These are phyloP conservation scores for Calvadosia cruxmelitensis DNA, from an alignment of 30 jellyfish, hydroid and myxozoan genomes.

Conservation along the genomic window DNA sequence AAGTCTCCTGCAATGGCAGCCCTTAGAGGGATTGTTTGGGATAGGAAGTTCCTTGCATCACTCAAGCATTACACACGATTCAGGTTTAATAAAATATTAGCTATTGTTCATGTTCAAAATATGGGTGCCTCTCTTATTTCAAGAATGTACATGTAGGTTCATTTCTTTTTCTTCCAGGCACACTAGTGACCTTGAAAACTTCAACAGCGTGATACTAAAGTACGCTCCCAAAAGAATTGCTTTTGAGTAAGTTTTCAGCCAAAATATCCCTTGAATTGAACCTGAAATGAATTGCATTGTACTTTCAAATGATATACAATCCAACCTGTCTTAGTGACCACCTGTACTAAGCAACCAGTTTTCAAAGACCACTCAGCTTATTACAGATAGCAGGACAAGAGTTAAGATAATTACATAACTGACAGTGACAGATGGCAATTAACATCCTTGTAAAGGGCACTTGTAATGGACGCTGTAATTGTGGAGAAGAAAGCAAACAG, in stretches of 20 bases:
- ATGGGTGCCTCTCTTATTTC: background rate
- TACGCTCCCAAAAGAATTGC: constrained; percentile 23
- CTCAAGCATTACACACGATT: constrained; percentile 14
- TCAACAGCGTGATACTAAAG: constrained; percentile 20
- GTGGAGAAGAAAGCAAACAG: too few relatives aligned
- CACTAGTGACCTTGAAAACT: constrained; percentile 22
- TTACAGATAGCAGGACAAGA: too few relatives aligned
- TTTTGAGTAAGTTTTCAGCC: constrained; percentile 12
- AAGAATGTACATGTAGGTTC: background rate
- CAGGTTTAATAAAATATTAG: constrained; percentile 3
- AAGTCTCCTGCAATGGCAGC: constrained; percentile 11
- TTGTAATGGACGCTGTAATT: too few relatives aligned
- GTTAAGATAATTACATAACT: too few relatives aligned
- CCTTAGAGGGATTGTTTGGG: constrained; percentile 14
- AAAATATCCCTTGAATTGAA: too few relatives aligned
- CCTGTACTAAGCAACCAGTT: too few relatives aligned
- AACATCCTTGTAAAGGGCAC: too few relatives aligned
- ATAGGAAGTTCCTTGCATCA: constrained; percentile 1
- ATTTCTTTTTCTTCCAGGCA: constrained; percentile 2
- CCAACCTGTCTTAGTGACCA: too few relatives aligned
- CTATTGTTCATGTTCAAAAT: background rate
- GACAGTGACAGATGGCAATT: too few relatives aligned
- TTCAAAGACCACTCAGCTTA: too few relatives aligned
- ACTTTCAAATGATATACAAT: too few relatives aligned
- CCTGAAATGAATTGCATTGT: too few relatives aligned